Evolutionary conservation across 1,140 invertebrate genomes (phyloP).

Genomic region (Pinna nobilis): DNA sequence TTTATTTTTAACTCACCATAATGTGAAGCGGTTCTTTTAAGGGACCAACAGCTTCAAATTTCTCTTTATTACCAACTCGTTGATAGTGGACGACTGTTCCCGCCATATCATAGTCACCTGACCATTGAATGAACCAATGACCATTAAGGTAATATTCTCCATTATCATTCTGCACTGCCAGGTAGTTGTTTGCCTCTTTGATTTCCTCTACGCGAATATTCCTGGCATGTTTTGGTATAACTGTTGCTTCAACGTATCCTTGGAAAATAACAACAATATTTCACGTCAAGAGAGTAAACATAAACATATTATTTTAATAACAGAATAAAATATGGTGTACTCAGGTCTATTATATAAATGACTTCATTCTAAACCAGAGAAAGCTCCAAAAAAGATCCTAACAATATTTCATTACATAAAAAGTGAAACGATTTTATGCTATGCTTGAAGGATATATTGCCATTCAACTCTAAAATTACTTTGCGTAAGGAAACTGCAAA

Average conservation of each 20-base stretch:
- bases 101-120: constrained; percentile 89
- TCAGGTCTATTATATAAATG: too few species aligned
- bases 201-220: constrained; percentile 89
- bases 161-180: constrained; percentile 83
- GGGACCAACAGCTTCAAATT: constrained; percentile 87
- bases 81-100: constrained; percentile 88
- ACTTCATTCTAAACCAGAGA: too few species aligned
- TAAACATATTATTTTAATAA: too few species aligned
- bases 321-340: too few species aligned
- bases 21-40: constrained; percentile 88
- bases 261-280: constrained; percentile 28
- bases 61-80: constrained; percentile 87
- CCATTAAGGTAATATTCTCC: constrained; percentile 88
- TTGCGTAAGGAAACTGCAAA: too few species aligned
- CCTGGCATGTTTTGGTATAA: constrained; percentile 86
- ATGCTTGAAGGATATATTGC: too few species aligned
- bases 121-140: constrained; percentile 87
- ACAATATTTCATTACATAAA: too few species aligned
- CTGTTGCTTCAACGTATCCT: constrained; percentile 81
- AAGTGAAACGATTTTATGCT: too few species aligned
- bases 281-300: too few species aligned
- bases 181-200: constrained; percentile 87
- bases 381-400: too few species aligned
- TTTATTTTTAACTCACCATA: constrained; percentile 82
- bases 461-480: too few species aligned